Conservation (phyloP, 2,888 invertebrate species). For the Drosophila rubida region DNA sequence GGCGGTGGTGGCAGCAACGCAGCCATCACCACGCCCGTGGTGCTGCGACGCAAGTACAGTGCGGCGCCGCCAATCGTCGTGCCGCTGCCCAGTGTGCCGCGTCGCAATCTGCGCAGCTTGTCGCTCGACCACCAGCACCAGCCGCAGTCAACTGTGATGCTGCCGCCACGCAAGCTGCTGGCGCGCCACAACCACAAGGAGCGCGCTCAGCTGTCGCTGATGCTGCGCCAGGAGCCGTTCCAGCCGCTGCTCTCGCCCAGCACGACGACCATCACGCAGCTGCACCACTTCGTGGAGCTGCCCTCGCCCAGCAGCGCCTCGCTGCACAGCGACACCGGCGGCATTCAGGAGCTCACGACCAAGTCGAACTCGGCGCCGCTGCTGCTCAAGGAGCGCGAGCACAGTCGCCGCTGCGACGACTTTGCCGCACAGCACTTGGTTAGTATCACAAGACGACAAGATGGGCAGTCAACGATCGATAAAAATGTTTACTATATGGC, state of each 20-base stretch:
- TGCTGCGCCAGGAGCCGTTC: slow-evolving; percentile 84
- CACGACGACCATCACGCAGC: slow-evolving; percentile 52
- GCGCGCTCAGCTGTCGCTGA: slow-evolving; percentile 82
- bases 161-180: slow-evolving; percentile 66
- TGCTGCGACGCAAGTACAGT: slow-evolving; percentile 82
- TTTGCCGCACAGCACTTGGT: slow-evolving; percentile 84
- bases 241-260: slow-evolving; percentile 81
- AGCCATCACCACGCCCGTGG: slow-evolving; percentile 69
- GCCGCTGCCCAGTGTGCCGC: slow-evolving; percentile 68
- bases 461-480: not conserved
- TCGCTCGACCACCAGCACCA: slow-evolving; percentile 79
- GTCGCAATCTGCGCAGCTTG: slow-evolving; percentile 82
- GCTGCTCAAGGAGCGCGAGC: slow-evolving; percentile 83
- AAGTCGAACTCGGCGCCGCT: slow-evolving; percentile 85
- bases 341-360: slow-evolving; percentile 84
- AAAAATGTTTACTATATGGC: not conserved
- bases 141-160: slow-evolving; percentile 58
- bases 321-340: slow-evolving; percentile 83
- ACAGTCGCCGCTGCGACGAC: slow-evolving; percentile 77
- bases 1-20: slow-evolving; percentile 58
- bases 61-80: slow-evolving; percentile 80
- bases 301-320: slow-evolving; percentile 85
- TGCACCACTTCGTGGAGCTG: slow-evolving; percentile 83
- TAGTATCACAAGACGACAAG: slow-evolving; percentile 48
- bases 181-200: slow-evolving; percentile 67